Conservation (phyloP, 1,140 invertebrate genomes). For the Brachionus rotundiformis region DNA sequence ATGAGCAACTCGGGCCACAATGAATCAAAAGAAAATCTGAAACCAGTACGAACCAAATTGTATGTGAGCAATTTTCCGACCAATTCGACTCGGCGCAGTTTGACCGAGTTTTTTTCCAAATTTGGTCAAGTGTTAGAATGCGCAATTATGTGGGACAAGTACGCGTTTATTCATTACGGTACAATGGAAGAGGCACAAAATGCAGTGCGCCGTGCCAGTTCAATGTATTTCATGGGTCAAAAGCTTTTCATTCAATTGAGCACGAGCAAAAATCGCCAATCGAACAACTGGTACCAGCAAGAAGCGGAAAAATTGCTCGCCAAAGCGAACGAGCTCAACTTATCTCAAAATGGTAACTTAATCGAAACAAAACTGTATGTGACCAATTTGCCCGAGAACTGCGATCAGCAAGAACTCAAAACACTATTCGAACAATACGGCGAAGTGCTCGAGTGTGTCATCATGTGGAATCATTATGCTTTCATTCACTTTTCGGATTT, state of each 20-base stretch:
- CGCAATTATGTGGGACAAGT: constrained; percentile 46
- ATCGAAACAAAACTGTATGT: constrained; percentile 28
- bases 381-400: constrained; percentile 20
- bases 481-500: constrained; percentile 37
- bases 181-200: constrained; percentile 47
- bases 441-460: constrained; percentile 48
- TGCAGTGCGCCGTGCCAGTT: background rate
- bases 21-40: constrained; percentile 26
- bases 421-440: constrained; percentile 10
- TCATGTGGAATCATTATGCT: constrained; percentile 49
- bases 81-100: constrained; percentile 1
- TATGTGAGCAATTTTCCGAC: constrained; percentile 46
- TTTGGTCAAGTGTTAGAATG: constrained; percentile 49
- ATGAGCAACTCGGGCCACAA: constrained; percentile 3
- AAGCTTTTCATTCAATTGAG: constrained; percentile 39
- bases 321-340: background rate
- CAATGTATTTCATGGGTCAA: constrained; percentile 7
- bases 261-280: constrained; percentile 3
- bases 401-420: constrained; percentile 14
- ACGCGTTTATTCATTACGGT: constrained; percentile 46
- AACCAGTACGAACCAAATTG: constrained; percentile 17
- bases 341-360: background rate
- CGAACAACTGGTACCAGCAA: constrained; percentile 31
- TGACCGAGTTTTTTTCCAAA: constrained; percentile 32
- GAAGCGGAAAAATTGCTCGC: constrained; percentile 4